phyloP scores from a whole-genome alignment of 2,113 vertebrate species.

The Nymphicus hollandicus region DNA sequence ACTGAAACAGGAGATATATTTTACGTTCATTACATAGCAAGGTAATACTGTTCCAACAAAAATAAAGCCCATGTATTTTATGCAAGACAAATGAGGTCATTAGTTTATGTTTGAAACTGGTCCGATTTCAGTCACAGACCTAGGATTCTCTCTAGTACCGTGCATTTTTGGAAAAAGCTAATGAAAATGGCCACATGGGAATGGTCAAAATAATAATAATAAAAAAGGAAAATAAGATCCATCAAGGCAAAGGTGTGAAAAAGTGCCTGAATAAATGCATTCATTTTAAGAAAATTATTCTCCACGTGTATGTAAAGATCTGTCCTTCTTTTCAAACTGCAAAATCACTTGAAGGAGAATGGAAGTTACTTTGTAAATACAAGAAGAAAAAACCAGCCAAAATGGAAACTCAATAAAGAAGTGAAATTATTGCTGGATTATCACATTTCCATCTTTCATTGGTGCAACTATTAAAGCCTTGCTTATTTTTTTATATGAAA shows the following conservation, averaged over 20 bases:
- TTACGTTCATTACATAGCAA: neutral
- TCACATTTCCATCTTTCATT: neutral
- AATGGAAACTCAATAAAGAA: neutral
- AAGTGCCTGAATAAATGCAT: neutral
- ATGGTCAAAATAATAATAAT: neutral
- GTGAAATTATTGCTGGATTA: neutral
- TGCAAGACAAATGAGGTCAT: conserved; percentile 51
- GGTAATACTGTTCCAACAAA: conserved; percentile 36
- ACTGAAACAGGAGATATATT: neutral
- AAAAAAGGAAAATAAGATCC: neutral
- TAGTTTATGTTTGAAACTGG: conserved; percentile 36
- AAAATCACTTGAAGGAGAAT: neutral
- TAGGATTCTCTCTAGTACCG: conserved; percentile 10
- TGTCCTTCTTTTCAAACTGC: neutral
- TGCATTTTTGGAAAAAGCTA: neutral
- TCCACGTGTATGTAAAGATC: neutral
- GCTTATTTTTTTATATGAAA: neutral
- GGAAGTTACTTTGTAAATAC: neutral
- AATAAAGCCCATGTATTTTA: conserved; percentile 28
- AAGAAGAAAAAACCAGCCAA: neutral
- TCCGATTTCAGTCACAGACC: conserved; percentile 19
- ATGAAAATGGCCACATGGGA: neutral
- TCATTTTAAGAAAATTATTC: conserved; percentile 29
- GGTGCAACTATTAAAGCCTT: neutral
- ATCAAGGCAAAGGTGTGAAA: neutral